phyloP scores from a whole-genome alignment of 1,140 invertebrate species.

The Probaryconus sp. region DNA sequence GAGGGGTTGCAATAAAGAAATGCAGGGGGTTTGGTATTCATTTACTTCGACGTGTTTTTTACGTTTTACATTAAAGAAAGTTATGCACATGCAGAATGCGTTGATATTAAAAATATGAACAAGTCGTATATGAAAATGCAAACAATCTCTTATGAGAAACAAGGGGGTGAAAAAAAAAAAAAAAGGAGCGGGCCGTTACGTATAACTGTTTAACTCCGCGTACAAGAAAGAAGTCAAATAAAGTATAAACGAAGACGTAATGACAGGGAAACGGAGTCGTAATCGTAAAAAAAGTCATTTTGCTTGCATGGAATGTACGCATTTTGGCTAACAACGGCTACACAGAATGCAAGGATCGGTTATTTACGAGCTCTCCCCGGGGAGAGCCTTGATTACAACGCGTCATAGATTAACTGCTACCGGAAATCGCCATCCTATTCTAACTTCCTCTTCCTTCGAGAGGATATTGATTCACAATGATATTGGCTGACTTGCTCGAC shows the following conservation, averaged over 20 bases:
- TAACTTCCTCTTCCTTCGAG: constrained; percentile 61
- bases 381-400: constrained; percentile 68
- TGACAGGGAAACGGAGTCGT: constrained; percentile 53
- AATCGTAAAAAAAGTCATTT: constrained; percentile 54
- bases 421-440: constrained; percentile 63
- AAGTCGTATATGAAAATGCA: constrained; percentile 43
- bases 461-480: too few species aligned
- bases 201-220: constrained; percentile 41
- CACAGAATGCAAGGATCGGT: constrained; percentile 62
- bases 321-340: constrained; percentile 50
- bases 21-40: too few species aligned
- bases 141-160: constrained; percentile 45
- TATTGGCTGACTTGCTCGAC: constrained; percentile 61
- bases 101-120: constrained; percentile 51
- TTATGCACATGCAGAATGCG: constrained; percentile 41
- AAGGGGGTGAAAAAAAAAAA: constrained; percentile 17
- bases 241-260: constrained; percentile 56
- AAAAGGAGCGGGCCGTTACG: constrained; percentile 14
- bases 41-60: constrained; percentile 38
- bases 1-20: too few species aligned
- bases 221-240: constrained; percentile 41
- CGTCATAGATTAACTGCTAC: constrained; percentile 68
- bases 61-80: constrained; percentile 48
- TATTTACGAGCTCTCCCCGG: constrained; percentile 63
- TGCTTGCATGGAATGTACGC: constrained; percentile 37